A percentile compares a stretch with the other conserved stretches of the same genome.
These are phyloP conservation scores for Drosophila kanekoi DNA, from an alignment of 2,888 invertebrate species.

Conservation along the genomic window DNA sequence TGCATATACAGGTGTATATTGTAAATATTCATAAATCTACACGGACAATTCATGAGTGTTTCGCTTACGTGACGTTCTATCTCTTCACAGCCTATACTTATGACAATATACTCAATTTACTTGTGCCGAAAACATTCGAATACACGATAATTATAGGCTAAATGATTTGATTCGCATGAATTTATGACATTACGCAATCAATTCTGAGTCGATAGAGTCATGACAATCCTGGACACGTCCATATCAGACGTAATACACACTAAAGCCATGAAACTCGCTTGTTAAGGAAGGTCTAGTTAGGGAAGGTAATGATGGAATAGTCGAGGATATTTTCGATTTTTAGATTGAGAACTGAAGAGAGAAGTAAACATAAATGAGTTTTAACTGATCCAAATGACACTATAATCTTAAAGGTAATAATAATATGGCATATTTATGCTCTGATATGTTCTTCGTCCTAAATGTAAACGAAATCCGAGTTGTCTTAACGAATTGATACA, in stretches of 20 bases:
- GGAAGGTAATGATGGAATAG: no score
- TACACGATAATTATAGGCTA: background rate
- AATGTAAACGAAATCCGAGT: constrained; percentile 1
- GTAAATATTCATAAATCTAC: constrained; percentile 42
- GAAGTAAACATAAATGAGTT: no score
- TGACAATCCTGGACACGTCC: no score
- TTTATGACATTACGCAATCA: no score
- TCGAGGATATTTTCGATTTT: no score
- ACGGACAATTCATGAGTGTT: constrained; percentile 13
- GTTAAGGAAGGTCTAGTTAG: no score
- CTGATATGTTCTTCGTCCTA: background rate
- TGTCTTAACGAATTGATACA: constrained; percentile 4
- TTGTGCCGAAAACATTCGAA: background rate
- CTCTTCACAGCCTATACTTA: background rate
- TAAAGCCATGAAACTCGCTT: no score
- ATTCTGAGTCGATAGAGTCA: no score
- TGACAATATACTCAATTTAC: background rate
- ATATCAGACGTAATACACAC: no score
- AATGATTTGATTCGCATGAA: no score
- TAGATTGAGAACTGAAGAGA: no score
- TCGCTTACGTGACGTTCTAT: constrained; percentile 25
- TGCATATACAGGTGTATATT: constrained; percentile 12
- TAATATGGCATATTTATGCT: background rate
- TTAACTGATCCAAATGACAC: no score
- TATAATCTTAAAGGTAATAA: background rate